Percentiles rank a stretch among this genome's conserved stretches.
Evolutionary conservation across 2,888 invertebrate species (phyloP).

Genomic region (Electrophaes corylata): DNA sequence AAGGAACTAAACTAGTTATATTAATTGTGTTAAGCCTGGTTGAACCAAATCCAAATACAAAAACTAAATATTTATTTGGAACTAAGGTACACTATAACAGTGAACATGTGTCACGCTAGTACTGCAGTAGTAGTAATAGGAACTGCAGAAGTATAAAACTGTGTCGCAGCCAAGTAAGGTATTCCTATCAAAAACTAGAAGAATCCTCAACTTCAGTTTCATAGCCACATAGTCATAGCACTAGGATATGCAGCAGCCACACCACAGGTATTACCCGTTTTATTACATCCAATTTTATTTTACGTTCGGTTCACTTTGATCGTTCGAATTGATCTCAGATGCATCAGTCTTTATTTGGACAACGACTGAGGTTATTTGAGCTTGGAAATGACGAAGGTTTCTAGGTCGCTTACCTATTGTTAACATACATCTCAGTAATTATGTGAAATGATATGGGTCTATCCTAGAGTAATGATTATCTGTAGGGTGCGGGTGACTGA

Average conservation of each 20-base stretch:
- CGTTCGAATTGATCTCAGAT: conserved; percentile 59
- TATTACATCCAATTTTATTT: conserved; percentile 78
- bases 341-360: conserved; percentile 64
- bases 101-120: no score
- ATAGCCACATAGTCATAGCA: conserved; percentile 40
- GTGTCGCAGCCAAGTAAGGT: no score
- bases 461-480: conserved; percentile 20
- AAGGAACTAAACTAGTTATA: no score
- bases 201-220: neutral
- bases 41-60: no score
- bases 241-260: conserved; percentile 54
- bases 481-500: neutral
- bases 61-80: no score
- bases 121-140: no score
- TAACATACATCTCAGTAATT: conserved; percentile 10
- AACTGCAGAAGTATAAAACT: no score
- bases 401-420: conserved; percentile 12
- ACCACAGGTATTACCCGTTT: conserved; percentile 67
- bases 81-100: no score
- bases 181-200: neutral
- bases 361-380: conserved; percentile 47
- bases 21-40: no score
- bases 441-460: conserved; percentile 47
- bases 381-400: conserved; percentile 39
- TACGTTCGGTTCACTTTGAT: conserved; percentile 64